Evolutionary conservation across 2,888 invertebrate genomes (phyloP).

Genomic region (Cosmia pyralina): DNA sequence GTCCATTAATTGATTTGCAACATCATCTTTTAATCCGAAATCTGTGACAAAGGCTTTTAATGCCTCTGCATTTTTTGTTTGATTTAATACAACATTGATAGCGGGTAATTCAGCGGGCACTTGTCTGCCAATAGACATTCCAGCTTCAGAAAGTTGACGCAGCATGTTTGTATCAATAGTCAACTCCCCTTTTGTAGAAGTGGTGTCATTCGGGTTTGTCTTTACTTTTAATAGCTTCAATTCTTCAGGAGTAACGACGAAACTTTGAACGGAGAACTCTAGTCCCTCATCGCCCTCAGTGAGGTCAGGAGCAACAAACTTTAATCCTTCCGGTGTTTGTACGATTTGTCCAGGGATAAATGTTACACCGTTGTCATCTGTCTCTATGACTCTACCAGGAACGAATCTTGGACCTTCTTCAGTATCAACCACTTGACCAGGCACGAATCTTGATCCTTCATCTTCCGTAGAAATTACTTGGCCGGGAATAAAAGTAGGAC

Average conservation of each 20-base stretch:
- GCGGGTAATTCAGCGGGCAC: constrained; percentile 91
- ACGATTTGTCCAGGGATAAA: constrained; percentile 95
- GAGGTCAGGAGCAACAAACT: constrained; percentile 92
- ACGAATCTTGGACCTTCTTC: constrained; percentile 93
- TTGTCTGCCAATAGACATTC: constrained; percentile 92
- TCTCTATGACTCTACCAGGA: constrained; percentile 93
- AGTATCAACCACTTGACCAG: constrained; percentile 93
- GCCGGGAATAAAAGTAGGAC: constrained; percentile 94
- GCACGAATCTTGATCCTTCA: constrained; percentile 91
- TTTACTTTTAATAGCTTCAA: constrained; percentile 87
- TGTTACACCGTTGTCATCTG: constrained; percentile 92
- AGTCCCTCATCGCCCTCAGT: constrained; percentile 92
- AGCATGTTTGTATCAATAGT: constrained; percentile 92
- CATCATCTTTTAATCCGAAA: constrained; percentile 87
- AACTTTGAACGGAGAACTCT: constrained; percentile 93
- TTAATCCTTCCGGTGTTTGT: constrained; percentile 92
- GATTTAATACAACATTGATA: constrained; percentile 90
- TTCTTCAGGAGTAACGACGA: constrained; percentile 89
- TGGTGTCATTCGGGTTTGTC: constrained; percentile 88
- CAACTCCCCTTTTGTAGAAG: constrained; percentile 90
- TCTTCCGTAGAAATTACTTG: constrained; percentile 93
- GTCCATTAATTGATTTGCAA: constrained; percentile 88
- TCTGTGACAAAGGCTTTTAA: constrained; percentile 87
- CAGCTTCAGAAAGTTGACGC: constrained; percentile 92
- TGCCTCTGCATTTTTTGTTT: constrained; percentile 87